Conservation (phyloP, 2,888 invertebrate species). For the Aethes cnicana region DNA sequence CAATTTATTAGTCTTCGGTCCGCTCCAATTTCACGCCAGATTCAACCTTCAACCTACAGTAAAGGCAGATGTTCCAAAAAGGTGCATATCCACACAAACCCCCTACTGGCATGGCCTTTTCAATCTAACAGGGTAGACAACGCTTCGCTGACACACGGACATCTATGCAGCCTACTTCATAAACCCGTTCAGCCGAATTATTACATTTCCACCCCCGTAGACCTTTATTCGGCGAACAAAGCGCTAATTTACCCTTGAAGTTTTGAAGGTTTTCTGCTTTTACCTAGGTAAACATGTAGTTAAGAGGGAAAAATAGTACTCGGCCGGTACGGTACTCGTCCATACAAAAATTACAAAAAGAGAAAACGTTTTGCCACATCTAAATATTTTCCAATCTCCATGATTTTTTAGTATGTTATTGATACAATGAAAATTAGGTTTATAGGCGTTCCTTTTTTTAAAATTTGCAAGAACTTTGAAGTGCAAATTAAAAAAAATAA, state of each 20-base stretch:
- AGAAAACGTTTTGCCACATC: no score
- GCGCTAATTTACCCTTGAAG: constrained; percentile 3
- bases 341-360: no score
- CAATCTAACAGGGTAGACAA: not conserved
- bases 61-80: not conserved
- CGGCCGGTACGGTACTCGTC: no score
- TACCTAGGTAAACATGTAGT: not conserved
- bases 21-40: constrained; percentile 16
- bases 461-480: no score
- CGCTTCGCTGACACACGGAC: constrained; percentile 10
- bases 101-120: not conserved
- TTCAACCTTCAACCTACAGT: constrained; percentile 3
- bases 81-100: not conserved
- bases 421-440: no score
- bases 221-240: constrained; percentile 13
- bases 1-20: constrained; percentile 10
- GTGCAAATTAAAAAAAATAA: no score
- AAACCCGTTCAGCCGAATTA: constrained; percentile 25
- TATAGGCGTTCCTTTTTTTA: no score
- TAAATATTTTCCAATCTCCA: no score
- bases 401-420: no score
- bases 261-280: constrained; percentile 6
- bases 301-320: not conserved
- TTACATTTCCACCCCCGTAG: constrained; percentile 18
- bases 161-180: constrained; percentile 15